Evolutionary conservation across 2,113 vertebrate species (phyloP), one percentile per base, ranked within the genome.

Genomic region (Zosterops lateralis): DNA sequence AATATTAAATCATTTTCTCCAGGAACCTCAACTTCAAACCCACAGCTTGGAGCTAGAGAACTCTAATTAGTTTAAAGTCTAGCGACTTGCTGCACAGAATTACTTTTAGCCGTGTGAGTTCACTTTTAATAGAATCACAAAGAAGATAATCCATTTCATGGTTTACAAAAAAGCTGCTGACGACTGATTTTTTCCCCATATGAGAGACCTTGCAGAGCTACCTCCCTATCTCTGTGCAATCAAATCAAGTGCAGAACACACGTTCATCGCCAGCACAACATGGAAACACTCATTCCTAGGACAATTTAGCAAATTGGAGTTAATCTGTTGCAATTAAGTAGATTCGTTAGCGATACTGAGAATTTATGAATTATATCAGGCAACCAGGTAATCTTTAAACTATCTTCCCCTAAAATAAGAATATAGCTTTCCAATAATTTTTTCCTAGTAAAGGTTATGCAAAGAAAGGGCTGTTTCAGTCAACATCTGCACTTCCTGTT

Each of bases 61-160:
- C 34, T 83, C 36, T 75, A 95, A 96, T 95, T 92, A 85, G 75
- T 93, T 96, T 92, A 57, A 86, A 92, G 38, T 84, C 64, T 91
- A 50, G 22, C 0, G 2, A 60, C 44, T 81, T 58, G 31, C 32
- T 62, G 91, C 79, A 88, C 64, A 47, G 79, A 89, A 84, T 77
- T 90, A 32, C 57, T 85, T 96, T 82, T 61, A 94, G 42, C 87
- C 74, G 53, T 77, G 57, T 45, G 87, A 32, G 82, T 79, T 91
- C 40, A 91, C 95, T 92, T 93, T 71, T 87, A 94, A 91, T 34
- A 81, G 36, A 36, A 74, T 75, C 54, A 92, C 34, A 45, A 83
- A 60, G 76, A 44, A 70, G 22, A 38, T 68, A 92, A 95, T 68
- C 84, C 70, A 65, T 89, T 91, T 90, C 47, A 75, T 25, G 56